Conservation (phyloP, 2,797 vertebrate species). For the Cossypha polioptera region DNA sequence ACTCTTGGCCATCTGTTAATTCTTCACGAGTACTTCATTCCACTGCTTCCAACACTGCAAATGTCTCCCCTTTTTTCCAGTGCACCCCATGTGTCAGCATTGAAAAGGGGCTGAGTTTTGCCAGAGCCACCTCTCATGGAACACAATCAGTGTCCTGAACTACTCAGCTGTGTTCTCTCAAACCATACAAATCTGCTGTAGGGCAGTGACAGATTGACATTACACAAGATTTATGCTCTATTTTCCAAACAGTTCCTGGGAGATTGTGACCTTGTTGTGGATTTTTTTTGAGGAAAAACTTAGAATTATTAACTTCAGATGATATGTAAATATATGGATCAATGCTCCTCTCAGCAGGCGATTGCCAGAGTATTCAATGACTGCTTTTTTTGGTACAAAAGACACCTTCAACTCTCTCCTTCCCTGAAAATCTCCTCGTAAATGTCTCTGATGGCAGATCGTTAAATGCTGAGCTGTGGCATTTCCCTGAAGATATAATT, state of each 20-base stretch:
- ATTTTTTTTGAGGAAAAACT: neutral
- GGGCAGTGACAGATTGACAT: neutral
- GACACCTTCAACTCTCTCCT: slow-evolving; percentile 23
- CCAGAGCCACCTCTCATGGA: neutral
- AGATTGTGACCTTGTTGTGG: neutral
- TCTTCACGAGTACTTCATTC: neutral
- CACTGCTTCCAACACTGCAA: neutral
- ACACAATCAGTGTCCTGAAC: neutral
- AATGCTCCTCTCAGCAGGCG: neutral
- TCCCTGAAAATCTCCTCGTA: slow-evolving; percentile 45
- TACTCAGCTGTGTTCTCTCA: neutral
- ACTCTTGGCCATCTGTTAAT: neutral
- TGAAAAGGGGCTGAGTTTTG: neutral
- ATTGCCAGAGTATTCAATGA: neutral
- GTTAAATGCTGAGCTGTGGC: slow-evolving; percentile 59
- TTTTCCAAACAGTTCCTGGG: neutral
- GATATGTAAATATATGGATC: slow-evolving; percentile 19
- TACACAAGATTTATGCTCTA: neutral
- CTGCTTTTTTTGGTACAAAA: slow-evolving; percentile 31
- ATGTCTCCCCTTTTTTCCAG: neutral
- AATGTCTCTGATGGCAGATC: slow-evolving; percentile 62
- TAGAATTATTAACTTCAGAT: neutral
- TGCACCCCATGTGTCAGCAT: rapidly evolving
- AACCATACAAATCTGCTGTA: neutral
- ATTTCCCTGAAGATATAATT: slow-evolving; percentile 62